Evolutionary conservation across 2,113 vertebrate species (phyloP).

Genomic region (Dasypus novemcinctus): DNA sequence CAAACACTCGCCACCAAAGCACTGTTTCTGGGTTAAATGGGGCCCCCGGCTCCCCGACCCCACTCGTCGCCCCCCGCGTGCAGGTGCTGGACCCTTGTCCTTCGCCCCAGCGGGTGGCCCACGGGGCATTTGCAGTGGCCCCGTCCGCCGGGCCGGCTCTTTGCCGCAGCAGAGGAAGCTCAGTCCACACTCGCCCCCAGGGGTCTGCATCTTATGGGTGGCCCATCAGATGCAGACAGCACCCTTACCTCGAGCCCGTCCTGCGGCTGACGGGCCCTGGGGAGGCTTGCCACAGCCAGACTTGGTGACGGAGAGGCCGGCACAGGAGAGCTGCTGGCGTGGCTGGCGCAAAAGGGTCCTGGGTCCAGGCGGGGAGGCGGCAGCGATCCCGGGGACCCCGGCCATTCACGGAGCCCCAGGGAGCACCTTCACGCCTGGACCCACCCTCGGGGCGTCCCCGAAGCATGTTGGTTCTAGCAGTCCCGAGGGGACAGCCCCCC

Average conservation of each 20-base stretch:
- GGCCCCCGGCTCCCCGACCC: accelerated
- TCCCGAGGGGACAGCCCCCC: too few species aligned
- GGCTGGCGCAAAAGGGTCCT: background rate
- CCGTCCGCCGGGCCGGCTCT: background rate
- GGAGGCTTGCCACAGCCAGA: background rate
- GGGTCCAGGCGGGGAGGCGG: accelerated
- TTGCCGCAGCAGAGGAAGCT: too few species aligned
- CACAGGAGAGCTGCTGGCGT: background rate
- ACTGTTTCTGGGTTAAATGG: background rate
- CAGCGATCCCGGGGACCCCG: accelerated
- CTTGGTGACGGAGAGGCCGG: background rate
- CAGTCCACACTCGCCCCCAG: background rate
- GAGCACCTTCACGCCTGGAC: accelerated
- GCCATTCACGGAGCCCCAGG: background rate
- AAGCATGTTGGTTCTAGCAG: too few species aligned
- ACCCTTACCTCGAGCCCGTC: accelerated
- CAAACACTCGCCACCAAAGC: background rate
- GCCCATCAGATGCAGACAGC: accelerated
- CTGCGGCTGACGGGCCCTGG: background rate
- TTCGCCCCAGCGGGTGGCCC: too few species aligned
- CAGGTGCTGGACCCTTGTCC: too few species aligned
- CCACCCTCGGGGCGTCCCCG: too few species aligned
- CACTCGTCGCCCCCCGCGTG: too few species aligned
- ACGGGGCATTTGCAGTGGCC: background rate
- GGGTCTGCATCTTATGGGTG: background rate